phyloP scores from a whole-genome alignment of 2,113 vertebrate genomes.

The Ellobius talpinus region DNA sequence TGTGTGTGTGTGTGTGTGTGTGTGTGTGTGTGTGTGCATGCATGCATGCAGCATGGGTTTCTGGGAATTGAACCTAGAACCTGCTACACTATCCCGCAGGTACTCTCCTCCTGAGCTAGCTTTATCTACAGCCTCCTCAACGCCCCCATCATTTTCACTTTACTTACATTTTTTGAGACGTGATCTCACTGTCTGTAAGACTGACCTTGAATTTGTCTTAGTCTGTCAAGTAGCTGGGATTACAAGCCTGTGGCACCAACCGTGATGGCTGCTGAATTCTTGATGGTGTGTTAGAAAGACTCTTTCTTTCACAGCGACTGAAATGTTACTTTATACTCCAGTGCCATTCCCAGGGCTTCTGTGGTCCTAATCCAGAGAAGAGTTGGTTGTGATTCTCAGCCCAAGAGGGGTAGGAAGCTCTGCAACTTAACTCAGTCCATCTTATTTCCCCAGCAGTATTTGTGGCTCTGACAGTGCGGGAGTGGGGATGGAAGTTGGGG shows the following conservation, averaged over 20 bases:
- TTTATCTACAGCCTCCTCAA: background rate
- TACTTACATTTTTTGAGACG: background rate
- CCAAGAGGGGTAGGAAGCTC: background rate
- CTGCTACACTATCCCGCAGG: background rate
- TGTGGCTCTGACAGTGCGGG: background rate
- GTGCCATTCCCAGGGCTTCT: background rate
- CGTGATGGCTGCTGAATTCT: background rate
- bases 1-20: no score
- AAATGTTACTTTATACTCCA: background rate
- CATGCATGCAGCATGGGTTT: background rate
- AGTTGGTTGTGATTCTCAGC: background rate
- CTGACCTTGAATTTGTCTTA: background rate
- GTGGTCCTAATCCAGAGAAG: background rate
- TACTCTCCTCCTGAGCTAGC: background rate
- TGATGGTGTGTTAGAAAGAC: background rate
- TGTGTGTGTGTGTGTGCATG: background rate
- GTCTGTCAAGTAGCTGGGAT: background rate
- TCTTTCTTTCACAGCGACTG: background rate
- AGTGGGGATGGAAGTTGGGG: fast-evolving
- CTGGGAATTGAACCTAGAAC: background rate
- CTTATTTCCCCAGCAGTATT: background rate
- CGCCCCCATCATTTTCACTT: background rate
- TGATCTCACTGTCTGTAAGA: background rate
- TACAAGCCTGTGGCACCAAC: background rate
- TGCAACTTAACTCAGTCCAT: background rate